Base-by-base conservation (phyloP, 2,113 vertebrate species). In the Carassius auratus region DNA sequence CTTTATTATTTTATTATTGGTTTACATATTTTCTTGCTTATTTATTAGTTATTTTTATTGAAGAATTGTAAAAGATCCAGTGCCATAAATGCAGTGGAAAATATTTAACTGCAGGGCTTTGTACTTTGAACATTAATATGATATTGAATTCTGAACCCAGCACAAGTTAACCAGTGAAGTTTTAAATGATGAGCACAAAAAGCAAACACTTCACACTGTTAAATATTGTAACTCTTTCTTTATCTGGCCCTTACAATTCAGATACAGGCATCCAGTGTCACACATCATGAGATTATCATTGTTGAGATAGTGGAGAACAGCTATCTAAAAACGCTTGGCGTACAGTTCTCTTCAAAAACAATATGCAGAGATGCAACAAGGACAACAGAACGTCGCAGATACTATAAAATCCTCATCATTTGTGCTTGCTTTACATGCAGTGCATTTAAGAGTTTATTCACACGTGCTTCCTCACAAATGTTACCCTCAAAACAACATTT, bases 331-430 rank as follows among this genome's bases (percentile, higher is more conserved):
- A 33, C 45, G 66, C 79, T 81, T 82, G 59, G 71, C 79, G 38
- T 76, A 52, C 45, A 55, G 45, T 57, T 61, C 85, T 48, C 78
- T 42, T 85, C 83, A 87, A 89, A 89, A 83, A 89, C 82, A 86
- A 86, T 86, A 76, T 88, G 64, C 74, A 30, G 84, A 71, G 55
- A 83, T 15, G 4, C 15, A 86, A 52, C 61, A 89, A 87, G 81
- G 83, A 74, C 85, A 85, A 14, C 33, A 55, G 17, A n/a, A n/a
- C n/a, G n/a, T n/a, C n/a, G n/a, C n/a, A n/a, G n/a, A n/a, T n/a
- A 19, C 14, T 57, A 71, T 73, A 21, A 73, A 59, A 83, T 69
- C 62, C 17, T 73, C 38, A 48, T 52, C 12, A 38, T 59, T 73
- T 10, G 12, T 12, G 15, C 81, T 73, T 71, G 21, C 33, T 71